Base-by-base conservation (phyloP, 1,140 invertebrate species). In the Drosophila quadrilineata region DNA sequence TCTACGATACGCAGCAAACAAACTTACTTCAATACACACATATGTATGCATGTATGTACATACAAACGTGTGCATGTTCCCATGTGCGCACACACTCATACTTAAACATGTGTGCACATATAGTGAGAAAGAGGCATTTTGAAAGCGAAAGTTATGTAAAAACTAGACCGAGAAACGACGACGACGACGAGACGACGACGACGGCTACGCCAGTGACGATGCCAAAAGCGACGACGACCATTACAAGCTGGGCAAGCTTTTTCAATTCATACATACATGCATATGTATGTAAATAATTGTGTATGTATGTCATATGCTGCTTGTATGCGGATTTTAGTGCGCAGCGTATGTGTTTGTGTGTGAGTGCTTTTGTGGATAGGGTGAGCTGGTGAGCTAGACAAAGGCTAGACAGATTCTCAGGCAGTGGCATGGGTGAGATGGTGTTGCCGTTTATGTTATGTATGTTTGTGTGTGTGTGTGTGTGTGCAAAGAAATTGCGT, bases 91-190 rank as follows among this genome's bases (percentile, higher is more conserved):
- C 12, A 63, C 19, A 56, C 33, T 36, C 24, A 59, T 2, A 29
- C 19, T 48, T 5, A 62, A 41, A 31, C 28, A 43, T 10, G 6
- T n/a, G 46, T 10, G 6, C 8, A 38, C 19, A 50, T 14, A 29
- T 17, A 35, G 41, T 38, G 62, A 60, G 50, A 59, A 16, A 69
- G 4, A 43, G 21, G n/a, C 36, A 10, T 10, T 26, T 14, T 49
- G 72, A 82, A 84, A 82, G 74, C 60, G 77, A 84, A 84, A 77
- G 77, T 84, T 85, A 62, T 84, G 74, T 77, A 77, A 84, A 82
- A 84, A 85, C 77, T 85, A 84, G 57, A 48, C 53, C 66, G 73
- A 70, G 64, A 17, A 14, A 72, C 59, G 40, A 63, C 59, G 46
- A 36, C 21, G 38, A 56, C 31, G 50, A 46, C 21, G 21, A 17